Conservation (phyloP, 2,113 vertebrate genomes). For the Pedionomus torquatus region DNA sequence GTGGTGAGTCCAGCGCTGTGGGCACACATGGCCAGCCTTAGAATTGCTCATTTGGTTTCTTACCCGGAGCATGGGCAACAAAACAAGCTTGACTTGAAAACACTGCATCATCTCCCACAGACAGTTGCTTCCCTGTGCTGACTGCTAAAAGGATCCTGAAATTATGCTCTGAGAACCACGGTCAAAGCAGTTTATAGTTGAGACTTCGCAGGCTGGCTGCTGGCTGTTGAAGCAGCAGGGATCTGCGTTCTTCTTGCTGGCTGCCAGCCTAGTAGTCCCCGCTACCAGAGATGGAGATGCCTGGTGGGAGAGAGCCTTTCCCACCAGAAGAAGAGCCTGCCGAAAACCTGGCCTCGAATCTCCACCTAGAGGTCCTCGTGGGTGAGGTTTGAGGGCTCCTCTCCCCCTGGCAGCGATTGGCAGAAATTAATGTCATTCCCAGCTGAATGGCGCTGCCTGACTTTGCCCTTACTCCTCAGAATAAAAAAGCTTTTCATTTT, state of each 20-base stretch:
- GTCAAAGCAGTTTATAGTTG: background rate
- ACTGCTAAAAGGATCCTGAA: background rate
- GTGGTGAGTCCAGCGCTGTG: accelerated
- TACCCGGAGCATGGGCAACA: background rate
- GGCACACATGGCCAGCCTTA: background rate
- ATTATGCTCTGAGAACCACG: background rate
- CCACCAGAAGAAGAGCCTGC: background rate
- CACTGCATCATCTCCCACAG: background rate
- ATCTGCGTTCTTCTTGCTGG: background rate
- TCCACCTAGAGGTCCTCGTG: constrained; percentile 71
- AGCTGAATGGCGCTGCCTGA: background rate
- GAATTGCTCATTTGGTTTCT: background rate
- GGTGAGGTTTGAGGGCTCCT: background rate
- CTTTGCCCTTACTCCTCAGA: background rate
- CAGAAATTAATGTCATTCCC: background rate
- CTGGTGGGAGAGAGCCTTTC: background rate
- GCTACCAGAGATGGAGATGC: background rate
- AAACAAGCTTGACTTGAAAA: background rate
- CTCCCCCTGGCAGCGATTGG: background rate
- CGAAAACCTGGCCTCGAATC: constrained; percentile 72
- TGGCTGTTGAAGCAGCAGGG: background rate
- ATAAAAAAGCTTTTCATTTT: background rate
- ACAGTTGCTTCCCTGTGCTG: background rate
- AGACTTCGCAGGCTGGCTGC: background rate
- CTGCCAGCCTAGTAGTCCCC: accelerated